These are phyloP conservation scores for Entomobrya proxima DNA, from an alignment of 2,888 invertebrate species.

Conservation along the genomic window DNA sequence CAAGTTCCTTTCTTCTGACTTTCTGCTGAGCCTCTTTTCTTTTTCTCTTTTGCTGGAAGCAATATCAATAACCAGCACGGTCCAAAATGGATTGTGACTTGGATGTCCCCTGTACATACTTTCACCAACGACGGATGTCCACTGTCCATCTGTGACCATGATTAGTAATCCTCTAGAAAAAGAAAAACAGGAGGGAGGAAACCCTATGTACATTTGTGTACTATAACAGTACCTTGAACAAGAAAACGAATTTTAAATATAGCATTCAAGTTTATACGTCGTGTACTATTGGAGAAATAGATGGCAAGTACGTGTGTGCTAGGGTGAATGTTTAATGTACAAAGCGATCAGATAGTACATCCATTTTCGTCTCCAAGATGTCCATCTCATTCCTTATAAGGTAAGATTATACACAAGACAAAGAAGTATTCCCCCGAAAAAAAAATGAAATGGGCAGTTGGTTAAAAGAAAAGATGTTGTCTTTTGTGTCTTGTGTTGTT, in stretches of 20 bases:
- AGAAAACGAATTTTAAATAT: constrained; percentile 20
- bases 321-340: constrained; percentile 55
- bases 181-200: background rate
- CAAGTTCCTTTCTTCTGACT: constrained; percentile 11
- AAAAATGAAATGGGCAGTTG: constrained; percentile 46
- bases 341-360: constrained; percentile 37
- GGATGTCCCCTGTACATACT: constrained; percentile 13
- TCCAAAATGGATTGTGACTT: constrained; percentile 47
- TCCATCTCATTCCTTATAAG: constrained; percentile 18
- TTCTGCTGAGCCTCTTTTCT: background rate
- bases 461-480: constrained; percentile 8
- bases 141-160: constrained; percentile 66
- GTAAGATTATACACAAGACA: background rate
- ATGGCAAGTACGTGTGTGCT: constrained; percentile 24
- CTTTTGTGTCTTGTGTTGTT: background rate
- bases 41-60: constrained; percentile 44
- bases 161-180: constrained; percentile 61
- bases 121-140: constrained; percentile 52
- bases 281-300: background rate
- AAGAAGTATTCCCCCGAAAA: constrained; percentile 34
- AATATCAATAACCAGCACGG: constrained; percentile 62
- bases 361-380: constrained; percentile 28
- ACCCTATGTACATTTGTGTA: background rate
- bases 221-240: background rate
- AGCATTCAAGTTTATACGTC: background rate